Base-by-base conservation (phyloP, 1,140 invertebrate species). In the Euura saliciscinereae region DNA sequence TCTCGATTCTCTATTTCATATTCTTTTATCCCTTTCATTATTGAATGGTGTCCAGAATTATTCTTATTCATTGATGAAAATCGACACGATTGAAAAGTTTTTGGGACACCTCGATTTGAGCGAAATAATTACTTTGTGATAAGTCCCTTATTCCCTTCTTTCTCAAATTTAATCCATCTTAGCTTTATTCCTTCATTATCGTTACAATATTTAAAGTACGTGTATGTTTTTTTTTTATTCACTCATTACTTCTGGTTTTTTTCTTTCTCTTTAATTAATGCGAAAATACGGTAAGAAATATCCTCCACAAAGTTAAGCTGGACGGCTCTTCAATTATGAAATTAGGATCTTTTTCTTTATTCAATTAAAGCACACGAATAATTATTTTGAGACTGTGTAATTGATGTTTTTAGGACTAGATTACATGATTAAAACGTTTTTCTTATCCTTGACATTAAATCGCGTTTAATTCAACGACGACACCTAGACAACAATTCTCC, bases 261-360 rank as follows among this genome's bases (percentile, higher is more conserved):
- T 28, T 28, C 28, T 28, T 28, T 28, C 28, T 28, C 28, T 64
- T 10, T 64, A 71, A 82, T 76, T 78, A 80, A 80, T 86, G 85
- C 84, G 84, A 88, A 86, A 87, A 87, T 86, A 86, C 81, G 8
- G 13, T 79, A 83, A 83, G 83, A 83, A 83, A 86, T 86, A 88
- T 86, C 80, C 81, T 87, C 51, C 84, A 85, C 83, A 80, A 82
- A 84, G 84, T 85, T 84, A 87, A 88, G 85, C 83, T 88, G 86
- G 86, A 88, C 86, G 86, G 86, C 85, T 87, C 82, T 86, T 28
- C 28, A 28, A 28, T 28, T 84, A 87, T 87, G 80, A 87, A 88
- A 88, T 87, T 86, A 88, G 85, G 82, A 87, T 86, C 78, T 86
- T 78, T 83, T 28, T 28, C 28, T 28, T 28, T 28, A 28, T 28